Evolutionary conservation across 35 echinoderm and acorn worm species (phyloP), one percentile per base, ranked within the genome.

Genomic region (Apostichopus japonicus): DNA sequence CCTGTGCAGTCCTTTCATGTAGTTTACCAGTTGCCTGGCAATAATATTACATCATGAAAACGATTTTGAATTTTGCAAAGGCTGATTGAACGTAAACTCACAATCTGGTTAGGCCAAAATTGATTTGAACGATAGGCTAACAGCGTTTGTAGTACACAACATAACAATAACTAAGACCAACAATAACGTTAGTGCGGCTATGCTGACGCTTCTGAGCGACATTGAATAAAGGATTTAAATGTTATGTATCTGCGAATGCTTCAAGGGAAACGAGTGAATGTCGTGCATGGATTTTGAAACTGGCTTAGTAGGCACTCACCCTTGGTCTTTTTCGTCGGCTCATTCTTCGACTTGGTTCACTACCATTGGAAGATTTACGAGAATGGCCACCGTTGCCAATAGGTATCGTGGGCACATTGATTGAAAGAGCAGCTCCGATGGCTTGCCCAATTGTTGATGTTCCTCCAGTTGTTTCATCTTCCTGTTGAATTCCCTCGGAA

Each of bases 301-400:
- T 75, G 71, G 15, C 71, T 21, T 7, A 75, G 19, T 21, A 21
- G 2, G 19, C 10, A 92, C 58, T 92, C 78, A 95, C 94, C 90
- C 94, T 82, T 6, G 94, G 90, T 79, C 94, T 92, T 56, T 95
- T 95, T 83, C 94, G 72, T 54, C 94, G 76, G 62, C 94, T 95
- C 75, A 84, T 92, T 88, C 94, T 92, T 57, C 94, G 61, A 57
- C 84, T 83, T 78, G 90, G 90, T 84, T 83, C 77, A 56, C 62
- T 92, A 19, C 90, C 94, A 73, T 92, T 95, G 6, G 78, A 79
- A 27, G 91, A 92, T 81, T 65, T 81, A 17, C 80, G 58, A 52
- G 91, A 80, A 10, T 63, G 91, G 24, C 58, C 78, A 21, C 55
- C 56, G 55, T 51, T 72, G 72, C 17, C 86, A 72, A 27, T 67